Percentiles rank a stretch among this genome's conserved stretches.
Conservation (phyloP, 2,113 vertebrate genomes). For the Orycteropus afer region DNA sequence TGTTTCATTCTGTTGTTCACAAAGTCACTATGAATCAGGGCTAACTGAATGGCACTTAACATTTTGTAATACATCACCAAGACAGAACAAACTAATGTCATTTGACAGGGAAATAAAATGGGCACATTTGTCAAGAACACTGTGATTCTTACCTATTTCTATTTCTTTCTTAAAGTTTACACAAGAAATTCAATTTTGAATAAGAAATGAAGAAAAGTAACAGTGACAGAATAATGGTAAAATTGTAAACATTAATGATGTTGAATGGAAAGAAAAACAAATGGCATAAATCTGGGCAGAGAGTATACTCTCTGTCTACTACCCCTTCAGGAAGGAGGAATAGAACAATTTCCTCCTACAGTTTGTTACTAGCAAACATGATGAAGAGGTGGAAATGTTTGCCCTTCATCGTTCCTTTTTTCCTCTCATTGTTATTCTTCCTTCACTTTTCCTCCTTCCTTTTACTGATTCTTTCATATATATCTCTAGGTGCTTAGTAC, state of each 20-base stretch:
- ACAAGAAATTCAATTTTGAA: background rate
- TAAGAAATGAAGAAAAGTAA: background rate
- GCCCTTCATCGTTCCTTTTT: background rate
- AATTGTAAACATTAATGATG: background rate
- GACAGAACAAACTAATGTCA: background rate
- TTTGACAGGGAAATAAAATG: background rate
- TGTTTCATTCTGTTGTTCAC: no score
- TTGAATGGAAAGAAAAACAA: background rate
- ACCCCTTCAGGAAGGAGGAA: background rate
- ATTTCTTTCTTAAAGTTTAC: background rate
- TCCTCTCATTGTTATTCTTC: no score
- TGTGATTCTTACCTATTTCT: background rate
- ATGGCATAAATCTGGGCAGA: background rate
- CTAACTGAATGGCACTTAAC: no score
- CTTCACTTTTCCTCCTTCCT: background rate
- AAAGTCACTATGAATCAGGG: no score
- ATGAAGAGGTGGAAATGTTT: background rate
- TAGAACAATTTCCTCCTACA: background rate
- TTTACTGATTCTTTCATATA: background rate
- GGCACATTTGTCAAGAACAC: background rate
- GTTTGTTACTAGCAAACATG: background rate
- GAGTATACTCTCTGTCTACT: background rate
- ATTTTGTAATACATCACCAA: background rate
- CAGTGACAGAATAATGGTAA: background rate
- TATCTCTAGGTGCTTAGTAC: background rate